Evolutionary conservation across 2,888 invertebrate genomes (phyloP), one percentile per base, ranked within the genome.

Genomic region (Deilephila porcellus): DNA sequence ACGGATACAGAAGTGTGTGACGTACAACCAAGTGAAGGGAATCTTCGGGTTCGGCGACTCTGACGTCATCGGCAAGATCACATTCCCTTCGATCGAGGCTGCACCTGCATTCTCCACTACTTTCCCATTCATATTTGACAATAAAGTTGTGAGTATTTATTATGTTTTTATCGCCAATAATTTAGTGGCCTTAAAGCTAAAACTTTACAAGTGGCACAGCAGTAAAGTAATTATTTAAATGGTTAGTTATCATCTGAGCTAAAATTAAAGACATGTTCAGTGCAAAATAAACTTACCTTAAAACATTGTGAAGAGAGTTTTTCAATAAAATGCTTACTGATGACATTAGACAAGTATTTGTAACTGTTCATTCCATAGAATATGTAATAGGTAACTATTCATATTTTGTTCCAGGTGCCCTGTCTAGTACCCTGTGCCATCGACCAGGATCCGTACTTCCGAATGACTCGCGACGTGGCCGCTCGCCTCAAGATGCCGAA

Each of bases 361-460:
- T 25, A 25, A 25, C 25, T 25, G 32, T 32, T 32, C 32, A 32
- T 3, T 0, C 32, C 32, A 32, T 32, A 25, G 25, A 0, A 25
- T 25, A 25, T 25, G 25, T 25, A 25, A 25, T 25, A 1, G 25
- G 25, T 25, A 37, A 37, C 37, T 8, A 8, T 37, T 37, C 7
- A 37, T 8, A 7, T 11, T 45, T 14, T 37, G 8, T 14, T 45
- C 11, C 77, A 95, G 95, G 73, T 94, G 0, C 93, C 94, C 0
- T 93, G 93, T 76, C 95, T 98, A 17, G 99, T 99, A 78, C 99
- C 99, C 0, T 99, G 99, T 93, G 99, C 99, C 11, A 99, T 99
- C 80, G 99, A 99, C 95, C 99, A 99, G 96, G 99, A 99, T 94
- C 99, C 99, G 0, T 99, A 99, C 92, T 99, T 99, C 93, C 96